Conservation (phyloP, 2,888 invertebrate species). For the Andrena trimmerana region DNA sequence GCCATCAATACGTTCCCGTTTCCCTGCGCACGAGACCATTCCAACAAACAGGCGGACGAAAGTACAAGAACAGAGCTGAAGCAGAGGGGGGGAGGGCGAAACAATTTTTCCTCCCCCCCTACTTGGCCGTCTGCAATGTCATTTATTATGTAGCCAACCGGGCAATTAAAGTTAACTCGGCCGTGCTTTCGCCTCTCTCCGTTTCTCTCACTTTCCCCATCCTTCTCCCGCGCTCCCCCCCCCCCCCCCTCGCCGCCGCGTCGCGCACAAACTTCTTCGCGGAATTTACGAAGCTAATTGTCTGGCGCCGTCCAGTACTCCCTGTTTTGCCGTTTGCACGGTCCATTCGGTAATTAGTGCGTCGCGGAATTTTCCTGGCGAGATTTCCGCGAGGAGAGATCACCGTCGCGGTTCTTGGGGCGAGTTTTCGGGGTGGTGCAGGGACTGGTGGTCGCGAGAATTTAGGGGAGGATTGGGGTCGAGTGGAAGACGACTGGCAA, state of each 20-base stretch:
- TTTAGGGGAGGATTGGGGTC: neutral
- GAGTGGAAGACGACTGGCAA: too few relatives aligned
- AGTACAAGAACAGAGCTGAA: neutral
- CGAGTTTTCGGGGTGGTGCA: slow-evolving; percentile 2
- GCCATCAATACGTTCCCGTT: slow-evolving; percentile 41
- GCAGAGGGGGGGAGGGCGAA: slow-evolving; percentile 42
- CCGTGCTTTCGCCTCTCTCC: slow-evolving; percentile 54
- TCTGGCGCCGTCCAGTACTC: slow-evolving; percentile 77
- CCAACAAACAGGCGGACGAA: slow-evolving; percentile 12
- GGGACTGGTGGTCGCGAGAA: neutral
- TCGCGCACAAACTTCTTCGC: slow-evolving; percentile 71
- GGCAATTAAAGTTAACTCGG: slow-evolving; percentile 81
- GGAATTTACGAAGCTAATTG: slow-evolving; percentile 82
- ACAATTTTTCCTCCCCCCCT: slow-evolving; percentile 68
- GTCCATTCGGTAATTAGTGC: slow-evolving; percentile 68
- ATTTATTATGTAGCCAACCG: slow-evolving; percentile 78
- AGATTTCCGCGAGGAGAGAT: slow-evolving; percentile 16
- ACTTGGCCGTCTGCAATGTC: slow-evolving; percentile 73
- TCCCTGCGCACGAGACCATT: slow-evolving; percentile 26
- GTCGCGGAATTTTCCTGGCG: slow-evolving; percentile 48
- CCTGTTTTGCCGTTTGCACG: slow-evolving; percentile 34
- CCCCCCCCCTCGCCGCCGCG: slow-evolving; percentile 13
- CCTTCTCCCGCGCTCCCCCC: slow-evolving; percentile 13
- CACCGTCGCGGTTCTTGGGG: neutral
- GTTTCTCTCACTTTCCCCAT: slow-evolving; percentile 52